Conservation (phyloP, 2,113 vertebrate genomes). For the Egretta garzetta region DNA sequence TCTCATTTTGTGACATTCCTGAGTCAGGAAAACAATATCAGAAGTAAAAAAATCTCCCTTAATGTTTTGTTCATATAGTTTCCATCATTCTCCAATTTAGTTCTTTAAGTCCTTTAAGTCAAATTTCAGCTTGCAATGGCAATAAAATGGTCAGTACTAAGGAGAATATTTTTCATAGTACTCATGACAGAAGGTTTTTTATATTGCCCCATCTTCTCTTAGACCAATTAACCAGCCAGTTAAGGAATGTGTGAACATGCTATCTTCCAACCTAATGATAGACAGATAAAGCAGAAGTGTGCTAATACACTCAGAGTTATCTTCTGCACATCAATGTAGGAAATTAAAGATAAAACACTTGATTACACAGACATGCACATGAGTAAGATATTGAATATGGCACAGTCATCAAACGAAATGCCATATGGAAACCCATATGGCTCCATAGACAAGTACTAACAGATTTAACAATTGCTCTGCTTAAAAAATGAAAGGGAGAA, state of each 20-base stretch:
- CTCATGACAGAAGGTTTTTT: neutral
- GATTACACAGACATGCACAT: conserved; percentile 31
- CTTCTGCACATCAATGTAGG: neutral
- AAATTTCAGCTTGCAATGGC: neutral
- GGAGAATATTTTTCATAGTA: neutral
- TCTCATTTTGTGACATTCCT: neutral
- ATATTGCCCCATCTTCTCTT: neutral
- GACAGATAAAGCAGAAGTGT: conserved; percentile 5
- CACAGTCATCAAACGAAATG: conserved; percentile 45
- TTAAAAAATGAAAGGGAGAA: neutral
- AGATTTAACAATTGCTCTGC: neutral
- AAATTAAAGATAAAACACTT: conserved; percentile 60
- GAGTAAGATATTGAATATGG: conserved; percentile 24
- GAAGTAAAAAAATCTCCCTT: neutral
- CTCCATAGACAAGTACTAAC: conserved; percentile 8
- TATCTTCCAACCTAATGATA: neutral
- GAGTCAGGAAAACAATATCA: neutral
- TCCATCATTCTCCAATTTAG: neutral
- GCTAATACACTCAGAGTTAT: neutral
- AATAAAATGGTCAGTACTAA: neutral
- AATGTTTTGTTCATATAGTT: neutral
- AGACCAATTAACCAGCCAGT: neutral
- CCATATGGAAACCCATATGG: conserved; percentile 66
- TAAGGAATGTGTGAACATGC: neutral
- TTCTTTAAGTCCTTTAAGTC: neutral